These are phyloP conservation scores for Ornithoptera priamus DNA, from an alignment of 2,888 invertebrate species.

Conservation along the genomic window DNA sequence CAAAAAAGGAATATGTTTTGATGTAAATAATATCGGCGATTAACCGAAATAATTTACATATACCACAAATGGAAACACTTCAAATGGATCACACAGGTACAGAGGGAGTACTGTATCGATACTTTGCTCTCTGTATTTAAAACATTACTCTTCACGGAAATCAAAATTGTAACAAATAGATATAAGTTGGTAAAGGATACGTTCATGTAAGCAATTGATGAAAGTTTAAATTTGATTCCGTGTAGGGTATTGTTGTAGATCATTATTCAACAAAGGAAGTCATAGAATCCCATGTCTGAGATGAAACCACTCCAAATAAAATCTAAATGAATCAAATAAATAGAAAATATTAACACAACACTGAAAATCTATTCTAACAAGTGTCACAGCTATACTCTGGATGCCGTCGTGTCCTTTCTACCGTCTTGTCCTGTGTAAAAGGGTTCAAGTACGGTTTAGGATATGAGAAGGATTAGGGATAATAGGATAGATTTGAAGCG, in stretches of 20 bases:
- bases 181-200: neutral
- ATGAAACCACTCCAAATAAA: constrained; percentile 16
- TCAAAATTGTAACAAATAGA: neutral
- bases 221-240: neutral
- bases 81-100: constrained; percentile 50
- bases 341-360: constrained; percentile 44
- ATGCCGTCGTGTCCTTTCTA: constrained; percentile 54
- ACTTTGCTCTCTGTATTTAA: constrained; percentile 56
- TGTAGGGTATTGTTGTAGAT: constrained; percentile 12
- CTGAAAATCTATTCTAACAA: constrained; percentile 53
- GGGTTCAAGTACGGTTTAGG: constrained; percentile 68
- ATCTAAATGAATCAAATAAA: constrained; percentile 5
- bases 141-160: constrained; percentile 29
- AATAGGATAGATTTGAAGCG: constrained; percentile 5
- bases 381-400: constrained; percentile 46
- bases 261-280: constrained; percentile 21
- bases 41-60: neutral
- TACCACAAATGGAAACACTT: constrained; percentile 34
- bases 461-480: constrained; percentile 26
- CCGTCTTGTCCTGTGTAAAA: constrained; percentile 71
- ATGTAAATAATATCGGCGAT: neutral
- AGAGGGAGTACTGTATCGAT: constrained; percentile 66
- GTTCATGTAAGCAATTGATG: neutral
- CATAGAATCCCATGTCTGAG: constrained; percentile 24
- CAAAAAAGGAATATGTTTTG: too few relatives aligned